phyloP scores from a whole-genome alignment of 2,797 vertebrate species.

The Aeoliscus strigatus region DNA sequence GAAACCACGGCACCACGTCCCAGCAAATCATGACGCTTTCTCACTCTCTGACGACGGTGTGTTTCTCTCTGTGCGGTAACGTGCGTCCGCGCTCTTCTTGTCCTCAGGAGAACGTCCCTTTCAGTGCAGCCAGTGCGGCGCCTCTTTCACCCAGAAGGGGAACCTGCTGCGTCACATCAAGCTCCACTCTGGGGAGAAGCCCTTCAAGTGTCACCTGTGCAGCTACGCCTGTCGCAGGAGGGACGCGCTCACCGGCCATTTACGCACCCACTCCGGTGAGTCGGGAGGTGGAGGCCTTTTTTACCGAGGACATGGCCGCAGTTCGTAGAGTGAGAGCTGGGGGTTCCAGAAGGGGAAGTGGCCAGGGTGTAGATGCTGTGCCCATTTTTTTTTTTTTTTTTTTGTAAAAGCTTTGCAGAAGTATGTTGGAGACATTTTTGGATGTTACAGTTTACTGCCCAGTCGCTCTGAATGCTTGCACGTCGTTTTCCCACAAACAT shows the following conservation, averaged over 20 bases:
- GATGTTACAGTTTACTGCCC: constrained; percentile 18
- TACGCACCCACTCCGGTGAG: constrained; percentile 96
- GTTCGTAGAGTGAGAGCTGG: constrained; percentile 12
- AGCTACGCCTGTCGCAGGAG: constrained; percentile 96
- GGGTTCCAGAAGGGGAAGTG: constrained; percentile 45
- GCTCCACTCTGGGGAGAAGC: constrained; percentile 97
- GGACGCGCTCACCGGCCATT: constrained; percentile 95
- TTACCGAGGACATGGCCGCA: constrained; percentile 12
- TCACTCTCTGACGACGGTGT: not conserved
- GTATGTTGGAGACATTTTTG: constrained; percentile 32
- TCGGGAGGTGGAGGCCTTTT: constrained; percentile 9
- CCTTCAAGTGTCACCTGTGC: constrained; percentile 98
- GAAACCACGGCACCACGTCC: constrained; percentile 9
- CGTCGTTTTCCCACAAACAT: too few relatives aligned
- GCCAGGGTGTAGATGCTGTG: constrained; percentile 46
- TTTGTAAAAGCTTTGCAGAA: constrained; percentile 52
- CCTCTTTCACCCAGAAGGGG: constrained; percentile 98
- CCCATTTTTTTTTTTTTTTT: constrained; percentile 41
- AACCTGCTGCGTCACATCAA: constrained; percentile 98
- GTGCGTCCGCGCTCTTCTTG: constrained; percentile 28
- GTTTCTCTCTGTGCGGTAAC: constrained; percentile 31
- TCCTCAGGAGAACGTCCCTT: constrained; percentile 91
- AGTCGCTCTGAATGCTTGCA: too few relatives aligned
- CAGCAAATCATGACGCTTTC: not conserved
- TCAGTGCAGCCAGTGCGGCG: constrained; percentile 97